phyloP scores from a whole-genome alignment of 2,113 vertebrate species.

The Dromiciops gliroides region DNA sequence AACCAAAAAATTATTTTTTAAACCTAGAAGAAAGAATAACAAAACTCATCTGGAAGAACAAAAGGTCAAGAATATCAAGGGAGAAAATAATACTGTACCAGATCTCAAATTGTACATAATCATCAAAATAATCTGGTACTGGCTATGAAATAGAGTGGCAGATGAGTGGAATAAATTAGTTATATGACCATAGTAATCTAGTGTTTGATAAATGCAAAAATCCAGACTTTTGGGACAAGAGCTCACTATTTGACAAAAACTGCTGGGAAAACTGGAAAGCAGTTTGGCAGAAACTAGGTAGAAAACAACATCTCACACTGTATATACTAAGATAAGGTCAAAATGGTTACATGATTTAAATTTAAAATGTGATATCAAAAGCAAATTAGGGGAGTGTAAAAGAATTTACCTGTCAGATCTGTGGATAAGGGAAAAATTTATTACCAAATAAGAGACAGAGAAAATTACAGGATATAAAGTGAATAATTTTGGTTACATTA shows the following conservation, averaged over 20 bases:
- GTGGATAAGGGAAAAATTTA: not conserved
- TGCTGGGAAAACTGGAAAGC: not conserved
- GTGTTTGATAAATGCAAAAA: not conserved
- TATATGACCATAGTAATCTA: not conserved
- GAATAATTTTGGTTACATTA: not conserved
- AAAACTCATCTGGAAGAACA: not conserved
- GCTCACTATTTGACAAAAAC: not conserved
- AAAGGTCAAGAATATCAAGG: not conserved
- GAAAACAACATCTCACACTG: not conserved
- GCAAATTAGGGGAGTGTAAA: not conserved
- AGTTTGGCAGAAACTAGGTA: not conserved
- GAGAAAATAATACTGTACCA: not conserved
- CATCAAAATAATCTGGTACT: not conserved
- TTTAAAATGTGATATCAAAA: not conserved
- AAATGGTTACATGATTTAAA: not conserved
- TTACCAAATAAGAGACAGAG: not conserved
- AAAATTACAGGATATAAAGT: not conserved
- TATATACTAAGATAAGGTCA: not conserved
- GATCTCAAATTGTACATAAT: not conserved
- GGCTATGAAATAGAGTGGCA: not conserved
- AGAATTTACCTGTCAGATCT: not conserved
- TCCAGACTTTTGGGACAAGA: not conserved
- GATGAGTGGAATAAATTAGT: not conserved
- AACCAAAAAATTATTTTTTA: not conserved
- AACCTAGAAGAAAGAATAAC: not conserved